phyloP scores from a whole-genome alignment of 1,140 invertebrate species.

The Bombus breviceps region DNA sequence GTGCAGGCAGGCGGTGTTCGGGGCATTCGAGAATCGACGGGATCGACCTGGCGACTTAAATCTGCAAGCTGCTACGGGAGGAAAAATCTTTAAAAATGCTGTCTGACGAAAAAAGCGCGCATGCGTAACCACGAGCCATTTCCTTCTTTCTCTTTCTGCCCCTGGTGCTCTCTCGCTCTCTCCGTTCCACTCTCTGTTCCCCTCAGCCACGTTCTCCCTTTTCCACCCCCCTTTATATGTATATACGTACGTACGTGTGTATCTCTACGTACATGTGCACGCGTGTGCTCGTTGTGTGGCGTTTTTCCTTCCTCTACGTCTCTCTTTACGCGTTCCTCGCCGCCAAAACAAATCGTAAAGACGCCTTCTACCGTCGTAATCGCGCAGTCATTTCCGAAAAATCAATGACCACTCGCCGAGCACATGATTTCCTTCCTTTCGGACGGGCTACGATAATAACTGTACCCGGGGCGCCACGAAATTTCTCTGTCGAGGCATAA shows the following conservation, averaged over 20 bases:
- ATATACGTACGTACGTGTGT: neutral
- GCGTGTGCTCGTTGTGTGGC: neutral
- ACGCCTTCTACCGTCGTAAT: slow-evolving; percentile 63
- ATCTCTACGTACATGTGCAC: neutral
- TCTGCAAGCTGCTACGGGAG: slow-evolving; percentile 67
- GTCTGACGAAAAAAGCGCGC: slow-evolving; percentile 76
- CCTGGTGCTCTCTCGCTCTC: neutral
- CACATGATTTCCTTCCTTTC: neutral
- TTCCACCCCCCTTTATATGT: neutral
- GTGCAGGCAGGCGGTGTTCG: slow-evolving; percentile 56
- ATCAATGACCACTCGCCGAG: slow-evolving; percentile 59
- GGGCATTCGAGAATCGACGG: slow-evolving; percentile 63
- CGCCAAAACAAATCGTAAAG: slow-evolving; percentile 78
- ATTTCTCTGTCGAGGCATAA: slow-evolving; percentile 21
- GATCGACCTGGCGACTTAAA: slow-evolving; percentile 68
- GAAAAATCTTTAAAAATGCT: slow-evolving; percentile 79
- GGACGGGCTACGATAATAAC: neutral
- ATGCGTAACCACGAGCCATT: slow-evolving; percentile 66
- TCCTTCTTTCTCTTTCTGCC: slow-evolving; percentile 38
- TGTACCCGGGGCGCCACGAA: neutral
- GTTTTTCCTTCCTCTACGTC: slow-evolving; percentile 43
- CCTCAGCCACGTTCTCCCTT: neutral
- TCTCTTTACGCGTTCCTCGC: slow-evolving; percentile 63
- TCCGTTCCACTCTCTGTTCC: slow-evolving; percentile 3
- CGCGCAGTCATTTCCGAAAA: slow-evolving; percentile 58